Evolutionary conservation across 2,113 vertebrate genomes (phyloP).

Genomic region (Arothron firmamentum): DNA sequence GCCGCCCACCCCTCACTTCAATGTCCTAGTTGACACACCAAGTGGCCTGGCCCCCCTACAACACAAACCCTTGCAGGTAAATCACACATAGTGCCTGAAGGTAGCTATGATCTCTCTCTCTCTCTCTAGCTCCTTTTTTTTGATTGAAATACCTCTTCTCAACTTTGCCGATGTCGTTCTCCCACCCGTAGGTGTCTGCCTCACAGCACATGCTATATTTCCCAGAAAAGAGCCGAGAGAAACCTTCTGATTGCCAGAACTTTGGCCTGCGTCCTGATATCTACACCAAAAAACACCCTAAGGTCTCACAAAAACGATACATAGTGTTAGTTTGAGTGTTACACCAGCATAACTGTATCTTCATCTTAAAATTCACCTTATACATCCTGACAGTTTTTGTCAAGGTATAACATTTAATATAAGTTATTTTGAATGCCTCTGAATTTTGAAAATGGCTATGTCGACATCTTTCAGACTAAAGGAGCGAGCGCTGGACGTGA

Average conservation of each 20-base stretch:
- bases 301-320: constrained; percentile 71
- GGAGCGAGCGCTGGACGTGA: constrained; percentile 90
- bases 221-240: constrained; percentile 90
- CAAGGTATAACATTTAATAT: too few species aligned
- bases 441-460: too few species aligned
- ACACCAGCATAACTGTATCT: too few species aligned
- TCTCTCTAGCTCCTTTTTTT: neutral
- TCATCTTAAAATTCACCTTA: too few species aligned
- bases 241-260: constrained; percentile 89
- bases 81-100: neutral
- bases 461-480: constrained; percentile 80
- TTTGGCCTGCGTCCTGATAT: constrained; percentile 93
- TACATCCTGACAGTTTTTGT: too few species aligned
- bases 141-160: neutral
- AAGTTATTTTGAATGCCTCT: too few species aligned
- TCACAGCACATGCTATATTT: constrained; percentile 97
- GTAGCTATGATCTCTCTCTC: too few species aligned
- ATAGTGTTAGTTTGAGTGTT: neutral
- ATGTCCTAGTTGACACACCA: constrained; percentile 86
- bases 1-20: constrained; percentile 95
- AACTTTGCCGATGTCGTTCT: neutral
- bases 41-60: constrained; percentile 88
- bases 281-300: constrained; percentile 94
- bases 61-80: constrained; percentile 89
- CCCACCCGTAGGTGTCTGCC: constrained; percentile 80